Base-by-base conservation (phyloP, 2,797 vertebrate genomes). In the Tarsius wallacei region DNA sequence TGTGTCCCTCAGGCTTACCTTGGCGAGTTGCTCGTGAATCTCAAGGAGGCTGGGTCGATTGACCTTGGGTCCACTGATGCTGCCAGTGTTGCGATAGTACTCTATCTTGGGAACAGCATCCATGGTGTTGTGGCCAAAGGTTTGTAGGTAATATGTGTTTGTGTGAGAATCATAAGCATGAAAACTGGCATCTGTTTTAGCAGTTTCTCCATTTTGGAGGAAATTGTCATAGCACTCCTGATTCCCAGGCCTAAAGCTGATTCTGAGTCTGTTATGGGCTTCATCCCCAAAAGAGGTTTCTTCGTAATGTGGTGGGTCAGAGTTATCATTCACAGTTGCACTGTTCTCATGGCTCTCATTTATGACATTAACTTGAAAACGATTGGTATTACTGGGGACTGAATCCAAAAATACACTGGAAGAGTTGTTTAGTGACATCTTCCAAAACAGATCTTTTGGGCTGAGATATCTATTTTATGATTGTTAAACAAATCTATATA, bases 41-140 rank as follows among this genome's bases (percentile, higher is more conserved):
- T 99, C 99, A 97, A 99, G 99, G 97, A 99, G 98, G 61, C 99
- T 99, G 4, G 99, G 99, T 82, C 99, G 98, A 95, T 97, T 99
- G 47, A 99, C 98, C 89, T 99, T 99, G 90, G 98, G 99, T n/a
- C 99, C 99, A 4, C 99, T 99, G 97, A 99, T 0, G 0, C 99
- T 99, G 97, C 99, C 99, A 0, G 99, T 99, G 61, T 99, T 99
- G 73, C 99, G 99, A n/a, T 99, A 99, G 98, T 99, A 99, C 98
- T 99, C 99, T 16, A 99, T 99, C 98, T 99, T 99, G 70, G 99
- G 99, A 97, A 99, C 98, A 0, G 99, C 99, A 90, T 99, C 99
- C 98, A 99, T 59, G 14, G 99, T 99, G 98, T 99, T 99, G 93
- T 99, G 99, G 36, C 99, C 99, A 74, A 99, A 99, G 31, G 99